Conservation (phyloP, 2,888 invertebrate species). For the Protodeltote pygarga region DNA sequence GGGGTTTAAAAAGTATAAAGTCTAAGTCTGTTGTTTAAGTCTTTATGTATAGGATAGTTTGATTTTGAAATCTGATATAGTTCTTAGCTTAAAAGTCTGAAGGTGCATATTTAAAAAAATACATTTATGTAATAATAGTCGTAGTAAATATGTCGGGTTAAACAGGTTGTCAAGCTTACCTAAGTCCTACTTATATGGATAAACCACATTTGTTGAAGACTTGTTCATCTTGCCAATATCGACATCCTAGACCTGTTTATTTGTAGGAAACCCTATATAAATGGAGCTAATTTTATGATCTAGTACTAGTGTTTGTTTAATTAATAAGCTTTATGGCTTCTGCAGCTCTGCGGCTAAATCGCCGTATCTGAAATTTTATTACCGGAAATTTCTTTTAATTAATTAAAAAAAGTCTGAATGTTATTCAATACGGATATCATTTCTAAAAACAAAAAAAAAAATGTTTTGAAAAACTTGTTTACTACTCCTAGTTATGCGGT, state of each 20-base stretch:
- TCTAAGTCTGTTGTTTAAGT: too few species aligned
- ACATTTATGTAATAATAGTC: slow-evolving; percentile 5
- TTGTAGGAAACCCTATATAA: slow-evolving; percentile 1
- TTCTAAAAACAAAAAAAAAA: too few species aligned
- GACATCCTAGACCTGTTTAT: slow-evolving; percentile 9
- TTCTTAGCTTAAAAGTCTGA: too few species aligned
- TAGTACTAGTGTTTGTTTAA: too few species aligned
- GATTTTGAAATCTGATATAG: too few species aligned
- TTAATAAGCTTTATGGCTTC: too few species aligned
- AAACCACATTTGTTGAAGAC: slow-evolving; percentile 23
- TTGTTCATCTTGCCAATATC: slow-evolving; percentile 19
- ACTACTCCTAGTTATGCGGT: slow-evolving; percentile 25
- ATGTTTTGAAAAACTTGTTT: slow-evolving; percentile 27
- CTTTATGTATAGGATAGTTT: too few species aligned
- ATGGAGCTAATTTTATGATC: slow-evolving; percentile 12
- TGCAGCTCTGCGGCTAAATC: too few species aligned
- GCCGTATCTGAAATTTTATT: slow-evolving; percentile 21
- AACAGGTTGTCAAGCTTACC: slow-evolving; percentile 7
- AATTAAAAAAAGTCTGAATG: too few species aligned
- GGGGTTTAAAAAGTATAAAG: too few species aligned
- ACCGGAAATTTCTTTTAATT: slow-evolving; percentile 28
- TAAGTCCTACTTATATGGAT: slow-evolving; percentile 7
- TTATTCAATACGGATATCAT: too few species aligned
- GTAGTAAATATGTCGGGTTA: background rate
- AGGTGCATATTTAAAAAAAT: too few species aligned